Percentiles rank a stretch among this genome's conserved stretches.
Evolutionary conservation across 2,797 vertebrate genomes (phyloP).

Genomic region (Crenuchus spilurus): DNA sequence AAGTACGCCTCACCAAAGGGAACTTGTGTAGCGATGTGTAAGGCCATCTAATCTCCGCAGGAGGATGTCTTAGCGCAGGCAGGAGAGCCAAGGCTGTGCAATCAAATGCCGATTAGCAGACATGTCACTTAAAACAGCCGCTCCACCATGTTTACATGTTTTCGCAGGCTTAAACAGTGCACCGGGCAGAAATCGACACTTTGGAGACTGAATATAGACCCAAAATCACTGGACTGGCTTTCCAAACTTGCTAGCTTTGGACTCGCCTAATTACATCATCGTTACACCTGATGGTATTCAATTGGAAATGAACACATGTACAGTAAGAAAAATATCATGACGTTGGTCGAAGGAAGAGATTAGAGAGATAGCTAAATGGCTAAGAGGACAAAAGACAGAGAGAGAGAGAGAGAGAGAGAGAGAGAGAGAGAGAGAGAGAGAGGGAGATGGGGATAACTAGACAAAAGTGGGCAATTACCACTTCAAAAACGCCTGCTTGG

Average conservation of each 20-base stretch:
- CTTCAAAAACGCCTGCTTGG: constrained; percentile 68
- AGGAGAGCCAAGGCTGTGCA: constrained; percentile 28
- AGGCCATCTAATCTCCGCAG: constrained; percentile 46
- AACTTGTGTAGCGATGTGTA: constrained; percentile 35
- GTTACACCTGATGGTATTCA: too few relatives aligned
- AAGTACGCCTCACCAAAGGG: constrained; percentile 47
- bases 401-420: constrained; percentile 30
- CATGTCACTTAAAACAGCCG: constrained; percentile 32
- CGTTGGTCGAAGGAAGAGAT: too few relatives aligned
- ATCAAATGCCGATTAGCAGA: constrained; percentile 48
- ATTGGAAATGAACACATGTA: too few relatives aligned
- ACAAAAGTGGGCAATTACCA: constrained; percentile 74
- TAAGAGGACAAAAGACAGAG: not conserved
- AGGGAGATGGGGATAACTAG: constrained; percentile 43
- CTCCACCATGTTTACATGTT: constrained; percentile 24
- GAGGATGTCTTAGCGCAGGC: constrained; percentile 36
- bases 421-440: constrained; percentile 39
- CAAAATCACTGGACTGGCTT: too few relatives aligned
- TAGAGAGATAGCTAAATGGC: constrained; percentile 21
- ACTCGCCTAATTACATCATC: too few relatives aligned
- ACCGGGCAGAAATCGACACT: not conserved
- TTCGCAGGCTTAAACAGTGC: not conserved
- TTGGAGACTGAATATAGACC: too few relatives aligned
- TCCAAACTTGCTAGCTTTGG: too few relatives aligned
- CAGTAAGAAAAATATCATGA: too few relatives aligned